Conservation (phyloP, 1,140 invertebrate genomes). For the Drosophila virilis region DNA sequence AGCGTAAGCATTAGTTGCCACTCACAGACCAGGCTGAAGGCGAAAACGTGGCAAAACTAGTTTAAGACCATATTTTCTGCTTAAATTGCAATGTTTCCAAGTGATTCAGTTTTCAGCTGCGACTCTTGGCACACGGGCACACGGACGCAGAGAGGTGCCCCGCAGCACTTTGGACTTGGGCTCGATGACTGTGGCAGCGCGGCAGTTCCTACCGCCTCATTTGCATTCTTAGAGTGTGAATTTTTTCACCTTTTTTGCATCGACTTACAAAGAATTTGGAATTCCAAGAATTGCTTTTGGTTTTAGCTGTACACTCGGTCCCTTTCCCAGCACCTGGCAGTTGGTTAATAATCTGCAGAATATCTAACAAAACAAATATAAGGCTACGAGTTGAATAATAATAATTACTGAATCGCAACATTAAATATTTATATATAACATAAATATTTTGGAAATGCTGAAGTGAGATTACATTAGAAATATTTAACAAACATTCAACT, state of each 20-base stretch:
- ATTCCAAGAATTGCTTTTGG: slow-evolving; percentile 70
- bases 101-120: slow-evolving; percentile 63
- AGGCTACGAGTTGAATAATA: too few species aligned
- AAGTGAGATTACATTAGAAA: too few species aligned
- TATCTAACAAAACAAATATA: neutral
- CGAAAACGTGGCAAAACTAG: slow-evolving; percentile 71
- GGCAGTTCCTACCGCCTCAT: slow-evolving; percentile 28
- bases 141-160: neutral
- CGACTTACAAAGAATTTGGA: slow-evolving; percentile 60
- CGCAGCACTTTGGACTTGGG: slow-evolving; percentile 41
- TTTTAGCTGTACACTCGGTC: slow-evolving; percentile 25
- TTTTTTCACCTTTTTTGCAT: slow-evolving; percentile 68
- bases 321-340: slow-evolving; percentile 1
- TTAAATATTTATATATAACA: too few species aligned
- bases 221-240: slow-evolving; percentile 73
- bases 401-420: too few species aligned
- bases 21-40: slow-evolving; percentile 20
- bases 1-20: slow-evolving; percentile 27
- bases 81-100: slow-evolving; percentile 78
- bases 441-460: too few species aligned
- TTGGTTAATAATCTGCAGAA: slow-evolving; percentile 8
- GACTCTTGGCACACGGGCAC: neutral
- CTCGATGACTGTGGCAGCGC: neutral
- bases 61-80: slow-evolving; percentile 82
- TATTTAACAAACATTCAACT: too few species aligned